phyloP scores from a whole-genome alignment of 1,140 invertebrate genomes.

The Brachionus rubens region DNA sequence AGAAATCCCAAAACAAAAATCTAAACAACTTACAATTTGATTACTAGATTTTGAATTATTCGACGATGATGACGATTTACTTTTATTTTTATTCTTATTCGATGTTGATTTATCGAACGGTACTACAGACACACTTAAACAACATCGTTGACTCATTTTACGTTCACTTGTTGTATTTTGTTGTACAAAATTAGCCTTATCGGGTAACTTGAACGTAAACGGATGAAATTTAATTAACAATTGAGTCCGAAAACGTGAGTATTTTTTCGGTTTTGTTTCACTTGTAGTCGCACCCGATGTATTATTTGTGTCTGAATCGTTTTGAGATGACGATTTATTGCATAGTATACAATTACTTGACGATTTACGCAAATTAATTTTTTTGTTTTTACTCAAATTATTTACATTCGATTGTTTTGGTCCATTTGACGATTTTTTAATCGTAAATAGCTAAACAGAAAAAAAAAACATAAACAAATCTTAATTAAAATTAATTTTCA shows the following conservation, averaged over 20 bases:
- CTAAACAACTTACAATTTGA: constrained; percentile 25
- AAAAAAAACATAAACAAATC: too few species aligned
- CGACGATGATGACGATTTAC: neutral
- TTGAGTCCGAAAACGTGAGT: neutral
- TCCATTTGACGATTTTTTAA: neutral
- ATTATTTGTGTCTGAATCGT: too few species aligned
- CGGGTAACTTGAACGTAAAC: constrained; percentile 9
- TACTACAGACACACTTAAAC: constrained; percentile 43
- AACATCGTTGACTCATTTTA: constrained; percentile 46
- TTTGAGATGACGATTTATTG: too few species aligned
- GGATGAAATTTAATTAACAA: constrained; percentile 43
- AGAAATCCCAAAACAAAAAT: too few species aligned
- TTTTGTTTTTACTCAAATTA: neutral
- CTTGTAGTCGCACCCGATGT: too few species aligned
- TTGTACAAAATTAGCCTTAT: too few species aligned
- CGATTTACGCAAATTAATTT: too few species aligned
- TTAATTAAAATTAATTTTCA: too few species aligned
- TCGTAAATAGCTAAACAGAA: too few species aligned
- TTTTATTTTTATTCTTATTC: constrained; percentile 21
- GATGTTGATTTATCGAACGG: constrained; percentile 10
- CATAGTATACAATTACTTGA: constrained; percentile 7
- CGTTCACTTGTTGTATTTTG: too few species aligned
- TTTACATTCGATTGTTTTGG: neutral
- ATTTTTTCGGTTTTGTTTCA: too few species aligned
- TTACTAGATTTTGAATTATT: neutral